Conservation (phyloP, 1,140 invertebrate species). For the Acromyrmex heyeri region DNA sequence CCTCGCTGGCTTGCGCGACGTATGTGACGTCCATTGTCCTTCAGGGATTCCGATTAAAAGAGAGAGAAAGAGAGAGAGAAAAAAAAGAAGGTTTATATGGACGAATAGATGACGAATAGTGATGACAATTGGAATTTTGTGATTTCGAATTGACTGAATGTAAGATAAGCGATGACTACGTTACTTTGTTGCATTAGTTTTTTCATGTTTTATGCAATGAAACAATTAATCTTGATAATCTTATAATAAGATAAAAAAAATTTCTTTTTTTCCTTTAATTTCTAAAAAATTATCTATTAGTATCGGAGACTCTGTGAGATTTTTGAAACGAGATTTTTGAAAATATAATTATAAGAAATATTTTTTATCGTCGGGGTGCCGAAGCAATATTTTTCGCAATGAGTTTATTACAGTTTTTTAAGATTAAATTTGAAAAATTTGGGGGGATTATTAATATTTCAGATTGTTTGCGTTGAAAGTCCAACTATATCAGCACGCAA, state of each 20-base stretch:
- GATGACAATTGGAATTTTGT: constrained; percentile 7
- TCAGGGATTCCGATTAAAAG: constrained; percentile 75
- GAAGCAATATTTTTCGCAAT: no score
- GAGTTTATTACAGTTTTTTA: no score
- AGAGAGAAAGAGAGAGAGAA: not conserved
- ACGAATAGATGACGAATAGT: not conserved
- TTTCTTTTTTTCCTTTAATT: not conserved
- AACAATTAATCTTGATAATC: not conserved
- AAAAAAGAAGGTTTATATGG: constrained; percentile 6
- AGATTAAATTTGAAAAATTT: no score
- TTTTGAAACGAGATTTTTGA: not conserved
- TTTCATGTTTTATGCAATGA: not conserved
- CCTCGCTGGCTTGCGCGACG: constrained; percentile 78
- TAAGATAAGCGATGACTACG: constrained; percentile 9
- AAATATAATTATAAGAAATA: not conserved
- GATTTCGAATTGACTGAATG: not conserved
- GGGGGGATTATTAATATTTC: no score
- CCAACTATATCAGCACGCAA: no score
- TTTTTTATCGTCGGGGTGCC: not conserved
- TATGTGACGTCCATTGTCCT: constrained; percentile 83
- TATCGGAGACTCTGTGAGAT: not conserved
- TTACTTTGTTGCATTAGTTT: not conserved
- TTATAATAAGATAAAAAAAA: not conserved
- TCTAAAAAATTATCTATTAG: not conserved
- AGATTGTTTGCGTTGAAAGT: no score